These are phyloP conservation scores for Hydriomena furcata DNA, from an alignment of 2,888 invertebrate species.

Conservation along the genomic window DNA sequence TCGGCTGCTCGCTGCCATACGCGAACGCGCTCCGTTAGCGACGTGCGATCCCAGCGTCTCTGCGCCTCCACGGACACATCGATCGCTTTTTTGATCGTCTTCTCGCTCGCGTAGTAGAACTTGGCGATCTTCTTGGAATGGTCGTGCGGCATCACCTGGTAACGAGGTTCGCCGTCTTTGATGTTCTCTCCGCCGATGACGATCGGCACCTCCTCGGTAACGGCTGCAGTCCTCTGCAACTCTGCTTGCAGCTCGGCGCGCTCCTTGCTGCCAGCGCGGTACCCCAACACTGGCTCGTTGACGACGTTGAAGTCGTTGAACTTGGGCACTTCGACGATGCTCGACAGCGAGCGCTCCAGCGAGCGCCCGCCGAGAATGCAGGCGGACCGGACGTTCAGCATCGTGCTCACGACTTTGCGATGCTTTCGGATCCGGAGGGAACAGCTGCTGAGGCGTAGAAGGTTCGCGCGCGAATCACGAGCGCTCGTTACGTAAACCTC, in stretches of 20 bases:
- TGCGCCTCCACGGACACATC: conserved; percentile 90
- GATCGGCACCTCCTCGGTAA: conserved; percentile 94
- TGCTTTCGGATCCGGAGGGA: conserved; percentile 3
- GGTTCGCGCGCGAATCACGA: conserved; percentile 20
- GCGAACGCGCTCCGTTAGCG: conserved; percentile 90
- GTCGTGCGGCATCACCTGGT: conserved; percentile 96
- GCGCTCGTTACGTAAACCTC: conserved; percentile 42
- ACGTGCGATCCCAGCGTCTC: conserved; percentile 93
- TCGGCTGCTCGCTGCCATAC: conserved; percentile 96
- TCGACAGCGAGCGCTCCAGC: conserved; percentile 71
- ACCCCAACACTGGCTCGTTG: conserved; percentile 93
- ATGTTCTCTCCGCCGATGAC: conserved; percentile 97
- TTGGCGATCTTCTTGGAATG: conserved; percentile 94
- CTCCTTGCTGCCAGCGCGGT: conserved; percentile 92
- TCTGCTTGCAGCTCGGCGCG: conserved; percentile 88
- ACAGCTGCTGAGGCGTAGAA: conserved; percentile 19
- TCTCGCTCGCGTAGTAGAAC: conserved; percentile 95
- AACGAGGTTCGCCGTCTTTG: conserved; percentile 88
- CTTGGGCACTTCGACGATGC: conserved; percentile 86
- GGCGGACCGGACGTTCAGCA: conserved; percentile 54
- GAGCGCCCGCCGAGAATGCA: conserved; percentile 85
- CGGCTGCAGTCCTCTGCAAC: conserved; percentile 85
- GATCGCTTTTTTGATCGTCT: conserved; percentile 93
- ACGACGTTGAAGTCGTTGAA: conserved; percentile 86
- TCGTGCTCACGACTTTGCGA: conserved; percentile 38